Conservation (phyloP, 2,797 vertebrate species). For the Argentina silus region DNA sequence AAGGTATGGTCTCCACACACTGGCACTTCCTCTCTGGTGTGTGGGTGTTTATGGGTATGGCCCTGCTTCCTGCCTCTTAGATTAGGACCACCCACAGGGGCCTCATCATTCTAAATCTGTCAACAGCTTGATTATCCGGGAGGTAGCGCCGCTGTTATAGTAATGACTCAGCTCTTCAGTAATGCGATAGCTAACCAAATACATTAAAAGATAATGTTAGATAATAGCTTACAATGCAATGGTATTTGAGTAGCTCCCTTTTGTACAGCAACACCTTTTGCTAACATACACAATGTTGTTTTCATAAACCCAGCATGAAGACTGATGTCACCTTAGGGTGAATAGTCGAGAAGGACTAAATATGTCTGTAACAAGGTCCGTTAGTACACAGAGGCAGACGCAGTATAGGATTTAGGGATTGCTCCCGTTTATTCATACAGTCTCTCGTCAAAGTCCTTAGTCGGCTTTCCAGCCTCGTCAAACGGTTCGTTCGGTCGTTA, state of each 20-base stretch:
- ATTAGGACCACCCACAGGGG: constrained; percentile 76
- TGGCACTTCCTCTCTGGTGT: constrained; percentile 66
- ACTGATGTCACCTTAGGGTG: constrained; percentile 39
- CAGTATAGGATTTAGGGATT: too few species aligned
- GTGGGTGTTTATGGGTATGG: constrained; percentile 71
- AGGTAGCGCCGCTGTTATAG: constrained; percentile 51
- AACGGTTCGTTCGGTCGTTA: too few species aligned
- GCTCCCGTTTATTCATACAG: too few species aligned
- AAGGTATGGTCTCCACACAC: constrained; percentile 65
- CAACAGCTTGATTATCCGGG: constrained; percentile 64
- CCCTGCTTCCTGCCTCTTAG: constrained; percentile 69
- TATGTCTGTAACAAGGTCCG: too few species aligned
- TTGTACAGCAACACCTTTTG: constrained; percentile 34
- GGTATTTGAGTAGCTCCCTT: constrained; percentile 26
- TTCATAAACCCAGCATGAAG: constrained; percentile 44
- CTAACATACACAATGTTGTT: constrained; percentile 44
- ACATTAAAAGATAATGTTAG: constrained; percentile 48
- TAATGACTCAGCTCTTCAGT: constrained; percentile 68
- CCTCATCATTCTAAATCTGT: constrained; percentile 67
- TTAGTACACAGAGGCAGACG: too few species aligned
- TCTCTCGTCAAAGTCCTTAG: too few species aligned
- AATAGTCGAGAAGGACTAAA: constrained; percentile 42
- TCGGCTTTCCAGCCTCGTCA: too few species aligned
- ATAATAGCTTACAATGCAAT: constrained; percentile 18
- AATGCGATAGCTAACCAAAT: constrained; percentile 47